Conservation (phyloP, 2,888 invertebrate species). For the Lasioglossum oenotherae region DNA sequence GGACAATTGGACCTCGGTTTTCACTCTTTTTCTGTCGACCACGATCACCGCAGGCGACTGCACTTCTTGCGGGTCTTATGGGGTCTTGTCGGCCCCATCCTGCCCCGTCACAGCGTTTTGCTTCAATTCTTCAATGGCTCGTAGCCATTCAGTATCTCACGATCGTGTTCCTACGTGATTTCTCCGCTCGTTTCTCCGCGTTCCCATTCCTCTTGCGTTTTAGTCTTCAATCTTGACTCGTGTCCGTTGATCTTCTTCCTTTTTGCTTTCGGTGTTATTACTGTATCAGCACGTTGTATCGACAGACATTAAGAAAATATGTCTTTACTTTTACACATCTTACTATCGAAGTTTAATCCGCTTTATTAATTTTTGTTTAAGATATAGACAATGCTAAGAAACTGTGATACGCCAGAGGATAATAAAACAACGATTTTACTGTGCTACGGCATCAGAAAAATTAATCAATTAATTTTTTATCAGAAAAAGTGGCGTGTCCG, state of each 20-base stretch:
- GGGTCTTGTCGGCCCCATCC: neutral
- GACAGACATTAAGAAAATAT: too few relatives aligned
- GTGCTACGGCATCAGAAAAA: too few relatives aligned
- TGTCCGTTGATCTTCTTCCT: neutral
- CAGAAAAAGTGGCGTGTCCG: too few relatives aligned
- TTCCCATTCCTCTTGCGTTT: neutral
- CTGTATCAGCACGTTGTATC: neutral
- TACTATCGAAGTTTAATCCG: too few relatives aligned
- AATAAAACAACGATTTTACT: too few relatives aligned
- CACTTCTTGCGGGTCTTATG: neutral
- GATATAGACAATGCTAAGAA: too few relatives aligned
- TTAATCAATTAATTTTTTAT: too few relatives aligned
- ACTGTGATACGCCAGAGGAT: too few relatives aligned
- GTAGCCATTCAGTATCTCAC: neutral
- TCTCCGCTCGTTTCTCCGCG: neutral
- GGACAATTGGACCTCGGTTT: conserved; percentile 7
- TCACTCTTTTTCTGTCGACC: conserved; percentile 20
- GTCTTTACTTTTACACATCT: too few relatives aligned
- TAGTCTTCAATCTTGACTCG: neutral
- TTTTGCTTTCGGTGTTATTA: neutral
- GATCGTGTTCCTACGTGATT: neutral
- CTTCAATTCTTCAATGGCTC: conserved; percentile 7
- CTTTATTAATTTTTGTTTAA: too few relatives aligned
- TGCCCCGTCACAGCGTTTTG: neutral
- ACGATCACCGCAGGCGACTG: neutral